Percentiles rank a stretch among this genome's conserved stretches.
These are phyloP conservation scores for Centruroides sculpturatus DNA, from an alignment of 1,140 invertebrate genomes.

Conservation along the genomic window DNA sequence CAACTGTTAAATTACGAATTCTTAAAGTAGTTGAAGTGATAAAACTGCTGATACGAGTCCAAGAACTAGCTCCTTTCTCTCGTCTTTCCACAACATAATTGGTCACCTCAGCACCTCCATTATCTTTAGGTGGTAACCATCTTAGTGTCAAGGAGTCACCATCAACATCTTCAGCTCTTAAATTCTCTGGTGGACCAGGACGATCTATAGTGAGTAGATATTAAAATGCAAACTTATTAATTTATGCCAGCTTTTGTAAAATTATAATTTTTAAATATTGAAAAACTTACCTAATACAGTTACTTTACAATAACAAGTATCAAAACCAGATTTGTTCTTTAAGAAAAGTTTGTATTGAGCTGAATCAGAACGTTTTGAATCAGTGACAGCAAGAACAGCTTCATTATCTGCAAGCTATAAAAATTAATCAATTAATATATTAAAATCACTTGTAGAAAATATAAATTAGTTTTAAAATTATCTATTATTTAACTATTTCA, in stretches of 20 bases:
- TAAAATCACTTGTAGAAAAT: too few species aligned
- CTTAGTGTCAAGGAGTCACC: conserved; percentile 87
- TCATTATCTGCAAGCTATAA: conserved; percentile 63
- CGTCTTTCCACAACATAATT: conserved; percentile 94
- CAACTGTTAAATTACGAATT: conserved; percentile 80
- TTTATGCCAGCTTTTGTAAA: too few species aligned
- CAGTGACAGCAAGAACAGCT: conserved; percentile 74
- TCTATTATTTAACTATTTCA: too few species aligned
- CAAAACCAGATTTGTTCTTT: conserved; percentile 86
- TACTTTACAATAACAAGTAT: conserved; percentile 85
- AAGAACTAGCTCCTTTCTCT: conserved; percentile 60
- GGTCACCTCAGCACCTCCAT: conserved; percentile 85
- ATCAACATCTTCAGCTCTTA: conserved; percentile 80
- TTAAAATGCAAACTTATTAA: background rate
- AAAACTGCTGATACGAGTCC: conserved; percentile 82
- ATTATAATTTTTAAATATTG: background rate
- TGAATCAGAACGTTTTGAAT: conserved; percentile 74
- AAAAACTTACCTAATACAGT: conserved; percentile 52
- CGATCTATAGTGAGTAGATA: conserved; percentile 52
- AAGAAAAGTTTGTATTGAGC: conserved; percentile 86
- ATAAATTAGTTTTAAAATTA: too few species aligned
- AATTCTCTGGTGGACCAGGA: conserved; percentile 71
- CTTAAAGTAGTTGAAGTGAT: conserved; percentile 72
- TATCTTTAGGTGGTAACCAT: conserved; percentile 92
- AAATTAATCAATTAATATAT: background rate